phyloP scores from a whole-genome alignment of 2,888 invertebrate genomes.

The Galerucella pusilla region DNA sequence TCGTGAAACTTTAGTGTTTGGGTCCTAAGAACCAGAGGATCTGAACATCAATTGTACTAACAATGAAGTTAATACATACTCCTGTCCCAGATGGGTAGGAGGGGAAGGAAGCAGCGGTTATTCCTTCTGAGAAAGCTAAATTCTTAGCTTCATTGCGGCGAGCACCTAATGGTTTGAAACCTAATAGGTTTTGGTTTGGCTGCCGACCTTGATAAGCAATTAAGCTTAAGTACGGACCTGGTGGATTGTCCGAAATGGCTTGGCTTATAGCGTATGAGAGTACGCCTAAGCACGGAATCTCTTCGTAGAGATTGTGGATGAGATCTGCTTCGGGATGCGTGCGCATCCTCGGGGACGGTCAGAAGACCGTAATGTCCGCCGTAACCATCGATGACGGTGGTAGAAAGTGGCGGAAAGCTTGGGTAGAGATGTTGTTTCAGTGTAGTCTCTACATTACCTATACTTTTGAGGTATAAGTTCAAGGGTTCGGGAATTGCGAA shows the following conservation, averaged over 20 bases:
- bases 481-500: not conserved
- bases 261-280: not conserved
- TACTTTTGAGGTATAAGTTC: too few species aligned
- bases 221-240: slow-evolving; percentile 4
- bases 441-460: not conserved
- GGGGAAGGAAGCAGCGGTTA: slow-evolving; percentile 1
- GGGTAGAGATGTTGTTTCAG: not conserved
- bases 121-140: slow-evolving; percentile 7
- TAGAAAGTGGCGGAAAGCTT: not conserved
- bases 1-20: too few species aligned
- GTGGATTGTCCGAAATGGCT: slow-evolving; percentile 5
- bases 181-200: slow-evolving; percentile 10
- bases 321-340: too few species aligned
- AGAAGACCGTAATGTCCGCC: too few species aligned
- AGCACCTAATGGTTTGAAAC: not conserved
- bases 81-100: not conserved
- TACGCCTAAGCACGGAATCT: slow-evolving; percentile 15
- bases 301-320: not conserved
- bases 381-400: not conserved
- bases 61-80: too few species aligned
- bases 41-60: too few species aligned
- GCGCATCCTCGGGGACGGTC: too few species aligned
- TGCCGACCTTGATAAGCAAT: not conserved
- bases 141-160: slow-evolving; percentile 22
- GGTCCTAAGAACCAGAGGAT: too few species aligned